A percentile compares a stretch with the other conserved stretches of the same genome.
phyloP scores from a whole-genome alignment of 2,888 invertebrate species.

The Melinaea marsaeus region DNA sequence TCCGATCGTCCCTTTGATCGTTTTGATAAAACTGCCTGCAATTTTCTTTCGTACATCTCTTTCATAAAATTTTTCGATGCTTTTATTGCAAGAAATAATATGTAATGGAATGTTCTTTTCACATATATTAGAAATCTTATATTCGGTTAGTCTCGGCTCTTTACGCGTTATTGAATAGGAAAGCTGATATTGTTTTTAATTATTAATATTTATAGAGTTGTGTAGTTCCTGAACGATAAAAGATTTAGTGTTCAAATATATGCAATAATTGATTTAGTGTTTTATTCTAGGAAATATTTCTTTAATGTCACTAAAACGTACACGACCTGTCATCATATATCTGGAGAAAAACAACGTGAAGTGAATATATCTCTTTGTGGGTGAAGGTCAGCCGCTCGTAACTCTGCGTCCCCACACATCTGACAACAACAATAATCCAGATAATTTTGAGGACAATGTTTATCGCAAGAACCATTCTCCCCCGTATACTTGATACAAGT shows the following conservation, averaged over 20 bases:
- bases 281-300: too few species aligned
- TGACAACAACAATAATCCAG: constrained; percentile 72
- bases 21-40: constrained; percentile 72
- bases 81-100: constrained; percentile 58
- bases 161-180: constrained; percentile 17
- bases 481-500: constrained; percentile 28
- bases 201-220: neutral
- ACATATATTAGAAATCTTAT: constrained; percentile 24
- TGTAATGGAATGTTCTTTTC: constrained; percentile 35
- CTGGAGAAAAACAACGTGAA: constrained; percentile 11
- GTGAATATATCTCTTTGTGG: constrained; percentile 34
- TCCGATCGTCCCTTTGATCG: constrained; percentile 75
- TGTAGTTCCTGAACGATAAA: constrained; percentile 6
- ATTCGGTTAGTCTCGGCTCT: constrained; percentile 15
- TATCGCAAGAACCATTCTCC: constrained; percentile 70
- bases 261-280: too few species aligned
- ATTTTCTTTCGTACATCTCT: constrained; percentile 60
- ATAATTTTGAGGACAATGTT: constrained; percentile 69
- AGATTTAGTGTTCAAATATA: neutral
- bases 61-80: constrained; percentile 54
- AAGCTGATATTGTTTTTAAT: constrained; percentile 2
- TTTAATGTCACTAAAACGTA: neutral
- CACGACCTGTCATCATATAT: constrained; percentile 7
- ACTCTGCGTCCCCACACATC: constrained; percentile 60
- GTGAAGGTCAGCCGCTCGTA: constrained; percentile 65